Conservation (phyloP, 1,140 invertebrate species). For the Orussus abietinus region DNA sequence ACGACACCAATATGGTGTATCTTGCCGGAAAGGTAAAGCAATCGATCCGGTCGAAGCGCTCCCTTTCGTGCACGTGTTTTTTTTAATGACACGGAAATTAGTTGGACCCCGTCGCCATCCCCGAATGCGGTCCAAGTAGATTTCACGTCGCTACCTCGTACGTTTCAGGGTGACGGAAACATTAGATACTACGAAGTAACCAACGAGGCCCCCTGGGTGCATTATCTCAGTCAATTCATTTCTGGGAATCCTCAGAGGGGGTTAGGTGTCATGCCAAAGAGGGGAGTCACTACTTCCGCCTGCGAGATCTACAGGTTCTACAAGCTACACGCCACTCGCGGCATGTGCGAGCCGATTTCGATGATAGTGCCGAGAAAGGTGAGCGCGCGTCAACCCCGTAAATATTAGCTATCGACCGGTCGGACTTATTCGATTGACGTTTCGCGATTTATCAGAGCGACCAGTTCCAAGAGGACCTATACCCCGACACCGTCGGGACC, state of each 20-base stretch:
- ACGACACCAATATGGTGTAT: slow-evolving; percentile 85
- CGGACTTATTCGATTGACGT: no score
- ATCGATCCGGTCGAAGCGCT: background rate
- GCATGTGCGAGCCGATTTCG: slow-evolving; percentile 84
- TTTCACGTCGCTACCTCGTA: no score
- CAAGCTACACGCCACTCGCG: slow-evolving; percentile 84
- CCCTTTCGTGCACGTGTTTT: no score
- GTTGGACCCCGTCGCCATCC: no score
- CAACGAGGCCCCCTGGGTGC: slow-evolving; percentile 77
- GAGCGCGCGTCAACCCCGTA: slow-evolving; percentile 17
- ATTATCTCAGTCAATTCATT: slow-evolving; percentile 89
- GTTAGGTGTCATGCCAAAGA: slow-evolving; percentile 88
- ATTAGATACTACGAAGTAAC: slow-evolving; percentile 93
- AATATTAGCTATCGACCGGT: no score
- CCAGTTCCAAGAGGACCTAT: slow-evolving; percentile 84
- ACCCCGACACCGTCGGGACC: slow-evolving; percentile 84
- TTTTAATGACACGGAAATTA: no score
- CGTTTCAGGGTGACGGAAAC: slow-evolving; percentile 79
- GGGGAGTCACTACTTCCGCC: slow-evolving; percentile 74
- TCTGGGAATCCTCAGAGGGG: slow-evolving; percentile 86
- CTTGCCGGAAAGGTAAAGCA: slow-evolving; percentile 73
- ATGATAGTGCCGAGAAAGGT: slow-evolving; percentile 92
- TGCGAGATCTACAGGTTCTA: slow-evolving; percentile 92
- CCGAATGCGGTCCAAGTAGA: no score
- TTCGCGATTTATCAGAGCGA: slow-evolving; percentile 61